Evolutionary conservation across 2,888 invertebrate species (phyloP), one percentile per base, ranked within the genome.

Genomic region (Eilema depressum): DNA sequence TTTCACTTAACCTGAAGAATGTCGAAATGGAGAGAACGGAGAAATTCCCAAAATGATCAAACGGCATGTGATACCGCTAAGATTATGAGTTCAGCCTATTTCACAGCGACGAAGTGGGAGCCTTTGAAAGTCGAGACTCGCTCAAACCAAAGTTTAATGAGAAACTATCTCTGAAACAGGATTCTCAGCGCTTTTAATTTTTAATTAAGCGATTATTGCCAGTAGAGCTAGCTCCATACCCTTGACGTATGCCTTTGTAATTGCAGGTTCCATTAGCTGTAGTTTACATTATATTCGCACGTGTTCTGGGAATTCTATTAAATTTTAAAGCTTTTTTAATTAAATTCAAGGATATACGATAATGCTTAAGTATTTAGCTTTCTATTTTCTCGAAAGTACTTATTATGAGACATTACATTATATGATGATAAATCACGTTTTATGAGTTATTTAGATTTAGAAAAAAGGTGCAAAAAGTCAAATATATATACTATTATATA

Each of bases 201-300:
- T 86, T 87, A 89, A 91, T 89, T 88, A 87, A 89, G 89, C 83
- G 82, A 82, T 87, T 84, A 86, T 85, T 83, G 76, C 81, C 73
- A 74, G 74, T 56, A 30, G 66, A 66, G 62, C 66, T 66, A 74
- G 71, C 74, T 75, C 78, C 78, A 78, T 71, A 74, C 78, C 75
- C 81, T 75, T 85, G 83, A 85, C 81, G 80, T 86, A 83, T 83
- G 83, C 76, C 73, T 71, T 82, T 86, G 85, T 88, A 86, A 91
- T 89, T 85, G 86, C 78, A 85, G 86, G 79, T 85, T 88, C 86
- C 86, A 89, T 90, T 89, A 88, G 84, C 85, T 83, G 84, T 81
- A 75, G 85, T 87, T 86, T 82, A 83, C 80, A 86, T 87, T 85
- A 87, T 88, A 87, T 87, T 88, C 83, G 75, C 86, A 78, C 79